Conservation (phyloP, 2,888 invertebrate species). For the Brachyptera risi region DNA sequence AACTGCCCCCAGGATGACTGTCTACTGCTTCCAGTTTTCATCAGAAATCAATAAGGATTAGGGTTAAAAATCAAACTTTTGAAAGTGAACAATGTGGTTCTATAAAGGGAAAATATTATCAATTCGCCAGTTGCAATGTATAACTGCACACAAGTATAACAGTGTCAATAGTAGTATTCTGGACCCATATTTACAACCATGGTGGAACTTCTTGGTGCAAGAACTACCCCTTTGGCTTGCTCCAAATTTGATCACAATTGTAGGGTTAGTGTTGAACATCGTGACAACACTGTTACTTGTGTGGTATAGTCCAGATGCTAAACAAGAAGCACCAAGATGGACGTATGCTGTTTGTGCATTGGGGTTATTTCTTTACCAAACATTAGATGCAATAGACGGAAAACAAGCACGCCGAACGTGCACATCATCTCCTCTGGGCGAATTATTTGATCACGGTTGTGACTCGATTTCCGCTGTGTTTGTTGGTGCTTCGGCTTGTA, state of each 20-base stretch:
- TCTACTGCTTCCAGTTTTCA: too few species aligned
- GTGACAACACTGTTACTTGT: slow-evolving; percentile 87
- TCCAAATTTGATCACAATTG: slow-evolving; percentile 93
- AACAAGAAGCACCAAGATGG: slow-evolving; percentile 86
- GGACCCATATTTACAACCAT: slow-evolving; percentile 87
- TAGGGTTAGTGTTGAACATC: slow-evolving; percentile 89
- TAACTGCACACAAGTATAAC: slow-evolving; percentile 95
- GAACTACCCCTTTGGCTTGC: slow-evolving; percentile 93
- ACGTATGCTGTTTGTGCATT: slow-evolving; percentile 86
- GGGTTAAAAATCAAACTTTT: too few species aligned
- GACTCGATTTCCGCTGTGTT: slow-evolving; percentile 98
- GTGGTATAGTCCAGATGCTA: slow-evolving; percentile 89
- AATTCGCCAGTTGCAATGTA: slow-evolving; percentile 80
- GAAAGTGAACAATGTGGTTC: not conserved
- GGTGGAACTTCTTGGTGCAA: slow-evolving; percentile 94
- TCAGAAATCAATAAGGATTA: too few species aligned
- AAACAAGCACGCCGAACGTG: slow-evolving; percentile 97
- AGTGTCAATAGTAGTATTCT: slow-evolving; percentile 78
- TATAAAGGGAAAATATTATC: slow-evolving; percentile 58
- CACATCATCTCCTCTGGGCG: slow-evolving; percentile 88
- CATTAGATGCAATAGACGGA: slow-evolving; percentile 97
- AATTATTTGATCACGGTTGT: slow-evolving; percentile 99
- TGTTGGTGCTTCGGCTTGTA: slow-evolving; percentile 93
- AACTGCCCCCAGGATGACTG: not conserved
- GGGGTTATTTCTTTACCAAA: slow-evolving; percentile 95